Evolutionary conservation across 2,888 invertebrate genomes (phyloP), one percentile per base, ranked within the genome.

Genomic region (Pterostichus niger): DNA sequence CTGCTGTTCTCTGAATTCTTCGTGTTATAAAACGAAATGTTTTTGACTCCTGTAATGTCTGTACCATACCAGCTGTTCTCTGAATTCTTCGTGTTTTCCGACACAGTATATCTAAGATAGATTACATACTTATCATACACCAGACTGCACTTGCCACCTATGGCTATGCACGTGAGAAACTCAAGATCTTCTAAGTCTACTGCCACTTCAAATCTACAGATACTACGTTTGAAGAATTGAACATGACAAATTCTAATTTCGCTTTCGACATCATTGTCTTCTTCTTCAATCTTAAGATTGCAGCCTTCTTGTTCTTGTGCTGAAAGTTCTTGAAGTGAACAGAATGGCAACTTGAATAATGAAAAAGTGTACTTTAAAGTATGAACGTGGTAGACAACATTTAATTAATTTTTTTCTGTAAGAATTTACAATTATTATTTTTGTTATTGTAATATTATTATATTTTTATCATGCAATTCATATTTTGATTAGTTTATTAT

Each of bases 11-110:
- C 97, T 86, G 98, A 98, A 6, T 98, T 98, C 94, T 98, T 98
- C 91, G n/a, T n/a, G 84, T 87, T 88, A 15, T 91, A 98, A 94
- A 98, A 98, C 88, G 98, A 98, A 35, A 98, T 98, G 78, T 99
- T 98, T 91, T 92, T 99, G 86, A 98, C 98, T 6, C 98, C 98
- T 0, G 97, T 98, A 61, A 98, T 98, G 96, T 97, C 97, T 0
- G 98, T 98, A 64, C 98, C 98, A 46, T 97, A 98, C 92, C 92
- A 98, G 82, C 92, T 98, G 84, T 98, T 98, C 93, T 97, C 97
- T 86, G 98, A 98, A 6, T 98, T 98, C 94, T 98, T 98, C 91
- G 98, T 98, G 52, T 98, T 97, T 84, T 97, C 98, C 91, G 97
- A 98, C 89, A 97, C 98, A 0, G 94, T 96, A 1, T 99, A 98